Conservation (phyloP, 2,888 invertebrate genomes). For the Ectropis crepuscularia region DNA sequence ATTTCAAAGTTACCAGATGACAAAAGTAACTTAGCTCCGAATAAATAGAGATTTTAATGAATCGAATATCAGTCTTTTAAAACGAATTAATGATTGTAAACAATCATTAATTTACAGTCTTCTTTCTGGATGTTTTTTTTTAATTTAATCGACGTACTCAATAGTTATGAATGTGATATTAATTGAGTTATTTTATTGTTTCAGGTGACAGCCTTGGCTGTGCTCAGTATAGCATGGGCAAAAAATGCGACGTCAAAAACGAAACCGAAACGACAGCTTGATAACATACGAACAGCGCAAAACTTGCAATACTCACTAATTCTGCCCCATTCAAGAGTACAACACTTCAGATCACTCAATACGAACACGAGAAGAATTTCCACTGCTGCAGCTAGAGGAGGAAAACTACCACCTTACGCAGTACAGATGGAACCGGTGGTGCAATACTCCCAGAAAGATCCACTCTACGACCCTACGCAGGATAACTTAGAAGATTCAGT, state of each 20-base stretch:
- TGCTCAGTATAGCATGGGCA: conserved; percentile 80
- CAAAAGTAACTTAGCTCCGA: too few species aligned
- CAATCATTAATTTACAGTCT: too few species aligned
- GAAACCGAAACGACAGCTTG: conserved; percentile 83
- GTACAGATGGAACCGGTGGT: conserved; percentile 92
- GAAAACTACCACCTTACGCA: conserved; percentile 88
- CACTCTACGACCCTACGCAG: conserved; percentile 86
- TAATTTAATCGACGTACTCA: too few species aligned
- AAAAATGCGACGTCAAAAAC: conserved; percentile 77
- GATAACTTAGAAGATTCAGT: conserved; percentile 77
- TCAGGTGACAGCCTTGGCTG: conserved; percentile 84
- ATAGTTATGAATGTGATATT: not conserved
- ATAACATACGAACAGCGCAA: conserved; percentile 82
- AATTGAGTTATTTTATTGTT: conserved; percentile 63
- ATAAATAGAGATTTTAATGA: too few species aligned
- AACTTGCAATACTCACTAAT: conserved; percentile 85
- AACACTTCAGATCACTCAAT: conserved; percentile 78
- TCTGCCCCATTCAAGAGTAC: conserved; percentile 83
- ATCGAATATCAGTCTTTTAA: too few species aligned
- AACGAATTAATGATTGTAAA: too few species aligned
- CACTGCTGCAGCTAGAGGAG: conserved; percentile 72
- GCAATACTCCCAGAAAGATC: conserved; percentile 92
- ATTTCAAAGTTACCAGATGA: too few species aligned
- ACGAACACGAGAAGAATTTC: conserved; percentile 80
- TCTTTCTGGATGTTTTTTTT: too few species aligned